phyloP scores from a whole-genome alignment of 2,113 vertebrate species.

The Morone chrysops region DNA sequence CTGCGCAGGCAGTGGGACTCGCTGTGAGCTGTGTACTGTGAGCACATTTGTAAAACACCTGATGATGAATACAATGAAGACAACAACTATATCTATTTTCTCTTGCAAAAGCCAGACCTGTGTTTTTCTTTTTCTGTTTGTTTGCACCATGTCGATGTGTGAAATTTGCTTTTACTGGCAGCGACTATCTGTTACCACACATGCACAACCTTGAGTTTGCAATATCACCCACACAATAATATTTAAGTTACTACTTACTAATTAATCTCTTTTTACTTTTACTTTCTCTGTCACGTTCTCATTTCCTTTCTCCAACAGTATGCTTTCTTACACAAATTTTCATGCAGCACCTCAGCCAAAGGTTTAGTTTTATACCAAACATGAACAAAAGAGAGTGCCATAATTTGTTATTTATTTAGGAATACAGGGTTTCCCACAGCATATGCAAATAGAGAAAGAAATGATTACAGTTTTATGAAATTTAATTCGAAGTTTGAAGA shows the following conservation, averaged over 20 bases:
- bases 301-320: not conserved
- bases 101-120: constrained; percentile 70
- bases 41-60: constrained; percentile 80
- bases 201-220: not conserved
- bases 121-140: constrained; percentile 40
- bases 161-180: constrained; percentile 21
- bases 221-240: not conserved
- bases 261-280: not conserved
- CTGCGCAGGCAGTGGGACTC: constrained; percentile 47
- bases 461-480: not conserved
- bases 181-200: constrained; percentile 12
- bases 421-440: not conserved
- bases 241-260: not conserved
- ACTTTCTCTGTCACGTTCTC: not conserved
- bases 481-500: not conserved
- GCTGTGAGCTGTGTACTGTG: constrained; percentile 59
- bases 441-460: not conserved
- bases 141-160: constrained; percentile 6
- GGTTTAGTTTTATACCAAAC: not conserved
- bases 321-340: too few relatives aligned
- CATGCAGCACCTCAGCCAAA: not conserved
- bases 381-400: not conserved
- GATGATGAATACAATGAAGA: constrained; percentile 64
- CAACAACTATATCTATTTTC: constrained; percentile 71
- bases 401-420: not conserved